phyloP scores from a whole-genome alignment of 2,113 vertebrate species.

The Oenanthe oenanthe region DNA sequence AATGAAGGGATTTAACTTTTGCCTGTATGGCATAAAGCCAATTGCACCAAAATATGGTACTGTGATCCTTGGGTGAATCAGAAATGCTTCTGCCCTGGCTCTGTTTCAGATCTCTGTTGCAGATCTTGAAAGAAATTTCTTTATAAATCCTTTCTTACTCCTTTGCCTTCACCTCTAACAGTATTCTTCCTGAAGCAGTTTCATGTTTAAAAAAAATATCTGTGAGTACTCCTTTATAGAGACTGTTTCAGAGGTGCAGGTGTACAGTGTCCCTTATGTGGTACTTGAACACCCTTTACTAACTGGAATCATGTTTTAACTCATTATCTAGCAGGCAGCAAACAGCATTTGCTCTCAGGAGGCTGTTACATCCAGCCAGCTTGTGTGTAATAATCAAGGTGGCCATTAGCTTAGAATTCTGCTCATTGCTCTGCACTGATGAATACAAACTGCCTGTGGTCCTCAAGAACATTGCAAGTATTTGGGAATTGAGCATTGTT shows the following conservation, averaged over 20 bases:
- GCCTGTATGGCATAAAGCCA: not conserved
- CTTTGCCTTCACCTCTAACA: not conserved
- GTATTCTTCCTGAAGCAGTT: not conserved
- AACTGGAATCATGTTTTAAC: not conserved
- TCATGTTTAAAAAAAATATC: not conserved
- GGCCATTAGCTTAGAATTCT: not conserved
- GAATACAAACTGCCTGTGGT: not conserved
- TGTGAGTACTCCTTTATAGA: not conserved
- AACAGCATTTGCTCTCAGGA: not conserved
- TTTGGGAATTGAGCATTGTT: not conserved
- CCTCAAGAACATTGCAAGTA: not conserved
- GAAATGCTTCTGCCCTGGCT: not conserved
- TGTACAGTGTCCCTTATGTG: not conserved
- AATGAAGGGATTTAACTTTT: not conserved
- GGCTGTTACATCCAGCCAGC: not conserved
- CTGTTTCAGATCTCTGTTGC: not conserved
- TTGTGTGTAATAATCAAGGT: not conserved
- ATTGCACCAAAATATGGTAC: not conserved
- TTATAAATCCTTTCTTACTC: not conserved
- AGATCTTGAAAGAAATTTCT: not conserved
- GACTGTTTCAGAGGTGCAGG: not conserved
- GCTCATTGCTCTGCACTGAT: not conserved
- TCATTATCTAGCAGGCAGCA: not conserved
- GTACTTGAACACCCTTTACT: not conserved
- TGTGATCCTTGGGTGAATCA: not conserved